Percentiles rank a stretch among this genome's conserved stretches.
phyloP scores from a whole-genome alignment of 2,113 vertebrate species.

The Poeciliopsis occidentalis region DNA sequence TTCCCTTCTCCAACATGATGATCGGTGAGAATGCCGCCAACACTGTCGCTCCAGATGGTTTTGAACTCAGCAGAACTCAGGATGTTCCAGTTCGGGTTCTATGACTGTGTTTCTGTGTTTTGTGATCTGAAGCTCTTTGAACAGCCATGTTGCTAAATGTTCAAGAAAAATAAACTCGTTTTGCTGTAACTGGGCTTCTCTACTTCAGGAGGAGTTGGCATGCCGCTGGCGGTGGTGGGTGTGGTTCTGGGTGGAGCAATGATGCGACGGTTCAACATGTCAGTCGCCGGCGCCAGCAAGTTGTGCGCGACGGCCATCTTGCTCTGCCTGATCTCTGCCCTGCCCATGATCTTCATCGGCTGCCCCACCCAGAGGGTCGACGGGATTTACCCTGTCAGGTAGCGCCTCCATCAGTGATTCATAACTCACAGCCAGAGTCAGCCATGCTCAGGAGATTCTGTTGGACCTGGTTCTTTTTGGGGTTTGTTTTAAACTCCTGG shows the following conservation, averaged over 20 bases:
- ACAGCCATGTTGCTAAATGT: too few species aligned
- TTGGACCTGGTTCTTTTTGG: neutral
- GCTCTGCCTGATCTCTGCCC: slow-evolving; percentile 69
- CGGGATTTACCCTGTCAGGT: slow-evolving; percentile 63
- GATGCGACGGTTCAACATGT: slow-evolving; percentile 83
- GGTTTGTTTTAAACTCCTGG: neutral
- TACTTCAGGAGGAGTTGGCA: slow-evolving; percentile 80
- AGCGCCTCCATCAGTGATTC: neutral
- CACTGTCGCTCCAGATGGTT: neutral
- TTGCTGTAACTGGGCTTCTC: neutral
- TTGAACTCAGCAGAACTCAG: neutral
- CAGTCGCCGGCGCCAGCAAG: slow-evolving; percentile 70
- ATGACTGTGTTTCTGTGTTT: too few species aligned
- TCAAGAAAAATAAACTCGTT: too few species aligned
- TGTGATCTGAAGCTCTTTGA: too few species aligned
- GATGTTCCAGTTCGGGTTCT: too few species aligned
- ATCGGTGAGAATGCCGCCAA: slow-evolving; percentile 77
- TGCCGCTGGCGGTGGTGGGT: slow-evolving; percentile 86
- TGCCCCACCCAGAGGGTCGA: slow-evolving; percentile 85
- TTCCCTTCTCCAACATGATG: slow-evolving; percentile 86
- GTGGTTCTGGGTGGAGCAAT: slow-evolving; percentile 85
- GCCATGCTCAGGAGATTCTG: neutral
- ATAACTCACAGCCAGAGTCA: too few species aligned
- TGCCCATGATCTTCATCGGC: slow-evolving; percentile 88
- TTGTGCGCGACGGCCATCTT: slow-evolving; percentile 80